Base-by-base conservation (phyloP, 2,797 vertebrate species). In the Bradypodion ventrale region DNA sequence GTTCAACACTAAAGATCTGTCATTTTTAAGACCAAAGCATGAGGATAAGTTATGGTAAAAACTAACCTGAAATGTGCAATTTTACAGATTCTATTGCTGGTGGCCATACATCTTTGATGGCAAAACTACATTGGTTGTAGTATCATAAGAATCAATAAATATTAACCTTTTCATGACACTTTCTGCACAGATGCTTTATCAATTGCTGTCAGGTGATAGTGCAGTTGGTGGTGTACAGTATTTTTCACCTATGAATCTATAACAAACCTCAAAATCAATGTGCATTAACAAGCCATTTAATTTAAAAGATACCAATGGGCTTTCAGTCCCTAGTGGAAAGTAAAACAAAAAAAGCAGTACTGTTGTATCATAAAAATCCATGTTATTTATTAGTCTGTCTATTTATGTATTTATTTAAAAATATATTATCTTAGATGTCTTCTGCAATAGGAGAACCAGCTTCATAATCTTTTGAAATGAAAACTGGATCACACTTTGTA, bases 161-260 rank as follows among this genome's bases (percentile, higher is more conserved):
- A 95, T 96, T 96, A 96, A 96, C 95, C 95, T 96, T 95, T 81
- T 95, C 92, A 94, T 94, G 95, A 94, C 94, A 95, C 94, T 93
- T 92, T 87, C 93, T 93, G 91, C 92, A 92, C 62, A 7, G 94
- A 94, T 87, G 93, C 93, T 96, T 94, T 94, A 95, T 95, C 95
- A 95, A 83, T 87, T 0, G 85, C 94, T 95, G 94, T 94, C 95
- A 94, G 91, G 92, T 94, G 91, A 94, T 68, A 94, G 93, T 95
- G 93, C 77, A 93, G 91, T 86, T 92, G 89, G 92, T 91, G 93
- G 94, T 92, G 87, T 91, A 94, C 94, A 90, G 60, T 94, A 91
- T 92, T 95, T 95, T 95, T 95, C 78, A 76, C 83, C 85, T 91
- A 87, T 91, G 85, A 93, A 95, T 92, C 90, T 90, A 91, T 87